Evolutionary conservation across 2,797 vertebrate species (phyloP).

Genomic region (Mus spretus): DNA sequence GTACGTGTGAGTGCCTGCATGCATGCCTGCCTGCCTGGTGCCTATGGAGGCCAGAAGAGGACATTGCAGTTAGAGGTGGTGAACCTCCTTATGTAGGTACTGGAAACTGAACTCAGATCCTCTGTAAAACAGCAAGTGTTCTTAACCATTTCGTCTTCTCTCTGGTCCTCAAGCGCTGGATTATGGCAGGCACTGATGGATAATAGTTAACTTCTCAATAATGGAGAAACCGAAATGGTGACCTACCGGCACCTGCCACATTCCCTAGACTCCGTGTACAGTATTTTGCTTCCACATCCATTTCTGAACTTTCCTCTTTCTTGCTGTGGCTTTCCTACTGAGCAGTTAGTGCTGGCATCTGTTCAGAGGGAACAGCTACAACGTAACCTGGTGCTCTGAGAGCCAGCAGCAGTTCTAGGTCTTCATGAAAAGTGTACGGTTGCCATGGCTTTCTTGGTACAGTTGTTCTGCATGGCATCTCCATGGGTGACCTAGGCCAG

Average conservation of each 20-base stretch:
- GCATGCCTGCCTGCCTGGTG: background rate
- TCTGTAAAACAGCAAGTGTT: background rate
- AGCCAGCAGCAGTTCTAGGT: background rate
- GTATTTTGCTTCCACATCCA: background rate
- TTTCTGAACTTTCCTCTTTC: background rate
- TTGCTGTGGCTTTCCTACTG: background rate
- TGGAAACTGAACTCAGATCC: background rate
- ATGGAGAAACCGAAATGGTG: conserved; percentile 14
- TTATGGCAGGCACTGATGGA: background rate
- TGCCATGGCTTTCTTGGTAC: background rate
- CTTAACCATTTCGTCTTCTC: background rate
- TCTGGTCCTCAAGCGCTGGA: background rate
- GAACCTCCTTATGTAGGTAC: background rate
- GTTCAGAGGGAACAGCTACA: background rate
- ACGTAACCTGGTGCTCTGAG: background rate
- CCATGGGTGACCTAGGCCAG: background rate
- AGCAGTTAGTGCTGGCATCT: background rate
- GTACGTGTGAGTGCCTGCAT: background rate
- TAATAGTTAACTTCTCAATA: conserved; percentile 20
- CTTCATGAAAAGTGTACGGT: background rate
- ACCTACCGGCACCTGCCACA: background rate
- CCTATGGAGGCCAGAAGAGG: background rate
- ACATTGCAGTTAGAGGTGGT: background rate
- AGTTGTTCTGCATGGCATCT: background rate
- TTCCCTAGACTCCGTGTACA: background rate